Evolutionary conservation across 2,113 vertebrate genomes (phyloP).

Genomic region (Zosterops borbonicus): DNA sequence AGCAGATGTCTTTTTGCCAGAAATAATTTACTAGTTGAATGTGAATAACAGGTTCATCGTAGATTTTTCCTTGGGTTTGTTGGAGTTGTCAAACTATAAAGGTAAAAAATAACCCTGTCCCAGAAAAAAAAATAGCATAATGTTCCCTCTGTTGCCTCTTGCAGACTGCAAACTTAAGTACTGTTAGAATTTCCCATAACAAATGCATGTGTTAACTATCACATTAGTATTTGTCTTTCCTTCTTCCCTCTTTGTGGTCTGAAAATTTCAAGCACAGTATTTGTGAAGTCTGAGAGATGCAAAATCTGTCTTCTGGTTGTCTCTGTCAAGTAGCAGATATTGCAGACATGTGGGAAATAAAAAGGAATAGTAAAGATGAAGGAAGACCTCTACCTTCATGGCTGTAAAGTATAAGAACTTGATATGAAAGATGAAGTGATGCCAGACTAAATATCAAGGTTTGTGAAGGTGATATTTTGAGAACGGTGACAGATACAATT

Average conservation of each 20-base stretch:
- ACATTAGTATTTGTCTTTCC: not conserved
- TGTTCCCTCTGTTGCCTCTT: not conserved
- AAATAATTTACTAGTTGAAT: not conserved
- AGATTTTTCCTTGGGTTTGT: not conserved
- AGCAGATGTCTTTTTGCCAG: conserved; percentile 1
- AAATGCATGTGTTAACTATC: not conserved
- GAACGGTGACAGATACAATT: not conserved
- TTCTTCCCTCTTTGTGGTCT: not conserved
- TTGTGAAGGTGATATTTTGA: not conserved
- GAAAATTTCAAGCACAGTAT: not conserved
- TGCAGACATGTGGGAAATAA: not conserved
- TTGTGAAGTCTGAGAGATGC: not conserved
- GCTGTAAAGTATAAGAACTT: not conserved
- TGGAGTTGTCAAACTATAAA: not conserved
- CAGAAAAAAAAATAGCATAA: not conserved
- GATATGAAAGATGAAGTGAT: not conserved
- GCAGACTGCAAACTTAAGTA: not conserved
- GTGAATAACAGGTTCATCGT: not conserved
- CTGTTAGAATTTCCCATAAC: not conserved
- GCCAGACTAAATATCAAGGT: not conserved
- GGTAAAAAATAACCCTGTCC: not conserved
- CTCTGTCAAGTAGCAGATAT: not conserved
- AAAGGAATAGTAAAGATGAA: not conserved
- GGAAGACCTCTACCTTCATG: not conserved
- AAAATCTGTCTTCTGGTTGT: not conserved